These are phyloP conservation scores for Geotrupes spiniger DNA, from an alignment of 2,888 invertebrate species.

Conservation along the genomic window DNA sequence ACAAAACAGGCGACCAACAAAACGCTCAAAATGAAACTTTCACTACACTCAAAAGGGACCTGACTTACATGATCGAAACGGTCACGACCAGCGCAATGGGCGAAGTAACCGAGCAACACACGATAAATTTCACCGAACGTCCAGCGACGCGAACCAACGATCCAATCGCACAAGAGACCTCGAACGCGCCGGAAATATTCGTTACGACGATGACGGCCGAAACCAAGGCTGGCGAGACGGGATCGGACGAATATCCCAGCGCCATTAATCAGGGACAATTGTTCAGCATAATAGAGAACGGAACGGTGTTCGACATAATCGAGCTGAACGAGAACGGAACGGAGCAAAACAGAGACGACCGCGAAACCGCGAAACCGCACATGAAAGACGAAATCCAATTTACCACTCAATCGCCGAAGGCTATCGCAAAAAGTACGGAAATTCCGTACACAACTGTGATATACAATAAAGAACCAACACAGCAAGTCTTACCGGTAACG, in stretches of 20 bases:
- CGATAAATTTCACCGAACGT: neutral
- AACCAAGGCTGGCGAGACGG: constrained; percentile 25
- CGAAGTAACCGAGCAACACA: neutral
- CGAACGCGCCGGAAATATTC: constrained; percentile 25
- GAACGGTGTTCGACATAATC: constrained; percentile 48
- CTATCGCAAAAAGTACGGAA: constrained; percentile 12
- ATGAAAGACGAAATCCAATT: constrained; percentile 10
- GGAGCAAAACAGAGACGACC: constrained; percentile 27
- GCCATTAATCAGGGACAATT: constrained; percentile 49
- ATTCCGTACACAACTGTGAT: constrained; percentile 33
- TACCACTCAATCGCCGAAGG: constrained; percentile 5
- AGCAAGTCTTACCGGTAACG: constrained; percentile 30
- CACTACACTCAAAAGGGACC: neutral
- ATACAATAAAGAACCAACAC: constrained; percentile 37
- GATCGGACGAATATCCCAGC: constrained; percentile 43
- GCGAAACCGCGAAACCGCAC: neutral
- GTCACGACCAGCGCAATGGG: neutral
- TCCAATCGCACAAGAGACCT: constrained; percentile 26
- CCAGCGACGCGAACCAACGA: constrained; percentile 7
- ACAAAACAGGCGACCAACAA: constrained; percentile 11
- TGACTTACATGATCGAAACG: neutral
- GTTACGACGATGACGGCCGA: constrained; percentile 26
- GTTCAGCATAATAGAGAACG: constrained; percentile 49
- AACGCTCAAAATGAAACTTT: too few species aligned
- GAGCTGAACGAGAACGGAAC: constrained; percentile 46